Base-by-base conservation (phyloP, 2,888 invertebrate genomes). In the Sarcophaga subvicina region DNA sequence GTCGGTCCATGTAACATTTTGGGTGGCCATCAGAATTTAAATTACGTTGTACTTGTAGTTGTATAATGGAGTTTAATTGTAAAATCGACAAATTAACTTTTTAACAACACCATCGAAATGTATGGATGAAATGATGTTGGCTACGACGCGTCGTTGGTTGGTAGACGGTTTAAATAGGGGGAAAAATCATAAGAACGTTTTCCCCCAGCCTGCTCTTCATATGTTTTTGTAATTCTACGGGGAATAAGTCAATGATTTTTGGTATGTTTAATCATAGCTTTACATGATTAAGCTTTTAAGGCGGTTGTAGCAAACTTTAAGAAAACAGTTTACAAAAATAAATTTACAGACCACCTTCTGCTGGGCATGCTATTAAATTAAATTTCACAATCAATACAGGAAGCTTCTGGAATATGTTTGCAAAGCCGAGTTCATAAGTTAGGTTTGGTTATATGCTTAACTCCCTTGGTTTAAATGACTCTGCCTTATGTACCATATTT, bases 21-120 rank as follows among this genome's bases (percentile, higher is more conserved):
- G 86, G 86, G 86, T 86, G 86, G 87, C 67, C 83, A 85, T 85
- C 80, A 85, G 59, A 67, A 75, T 83, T 83, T 79, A 63, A 69
- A 83, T 75, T 75, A 79, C 79, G 47, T 75, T 84, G 73, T 80
- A 75, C 37, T 27, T 70, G 81, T 75, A 37, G 63, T 63, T 59
- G 20, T 72, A 49, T 84, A 87, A 87, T 87, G 87, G 84, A 84
- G 81, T 87, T 84, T 87, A 84, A 84, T 84, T 87, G 87, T 84
- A 79, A 84, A 37, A 81, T 79, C 71, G 76, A 79, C 79, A 80
- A 81, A 84, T 87, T 84, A 82, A 81, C 78, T 76, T 78, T 81
- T 69, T 4, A 54, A 54, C 54, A 54, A 54, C 54, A 54, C 12
- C 4, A 17, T 54, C 54, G 14, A 54, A 54, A 14, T 12, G 17